Percentiles rank a stretch among this genome's conserved stretches.
These are phyloP conservation scores for Tragopan temminckii DNA, from an alignment of 2,797 vertebrate genomes.

Conservation along the genomic window DNA sequence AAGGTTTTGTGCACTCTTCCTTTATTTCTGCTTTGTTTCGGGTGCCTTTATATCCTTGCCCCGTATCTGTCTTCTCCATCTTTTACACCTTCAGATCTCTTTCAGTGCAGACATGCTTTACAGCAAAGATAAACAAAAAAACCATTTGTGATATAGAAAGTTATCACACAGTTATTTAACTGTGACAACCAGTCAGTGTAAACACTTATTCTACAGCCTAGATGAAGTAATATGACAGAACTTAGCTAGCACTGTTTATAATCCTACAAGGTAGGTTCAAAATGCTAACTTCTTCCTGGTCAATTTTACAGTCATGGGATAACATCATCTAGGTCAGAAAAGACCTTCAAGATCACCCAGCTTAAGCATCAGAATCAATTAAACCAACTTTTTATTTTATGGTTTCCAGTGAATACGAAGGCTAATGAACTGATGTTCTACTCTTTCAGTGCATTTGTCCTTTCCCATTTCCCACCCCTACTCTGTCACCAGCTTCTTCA, in stretches of 20 bases:
- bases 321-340: background rate
- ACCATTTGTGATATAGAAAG: accelerated
- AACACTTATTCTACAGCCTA: background rate
- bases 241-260: background rate
- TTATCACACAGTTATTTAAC: background rate
- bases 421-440: background rate
- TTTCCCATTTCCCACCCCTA: background rate
- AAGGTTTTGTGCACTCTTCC: background rate
- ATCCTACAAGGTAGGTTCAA: background rate
- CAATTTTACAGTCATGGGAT: background rate
- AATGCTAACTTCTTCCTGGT: background rate
- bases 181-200: background rate
- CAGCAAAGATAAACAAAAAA: background rate
- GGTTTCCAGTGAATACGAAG: background rate
- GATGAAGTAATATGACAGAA: background rate
- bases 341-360: background rate
- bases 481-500: background rate
- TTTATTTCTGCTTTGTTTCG: background rate
- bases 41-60: background rate
- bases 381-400: background rate
- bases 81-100: background rate
- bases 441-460: background rate
- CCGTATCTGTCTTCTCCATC: background rate
- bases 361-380: background rate
- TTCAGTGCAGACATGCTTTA: background rate